These are phyloP conservation scores for Cyprinus carpio DNA, from an alignment of 2,113 vertebrate genomes.

Conservation along the genomic window DNA sequence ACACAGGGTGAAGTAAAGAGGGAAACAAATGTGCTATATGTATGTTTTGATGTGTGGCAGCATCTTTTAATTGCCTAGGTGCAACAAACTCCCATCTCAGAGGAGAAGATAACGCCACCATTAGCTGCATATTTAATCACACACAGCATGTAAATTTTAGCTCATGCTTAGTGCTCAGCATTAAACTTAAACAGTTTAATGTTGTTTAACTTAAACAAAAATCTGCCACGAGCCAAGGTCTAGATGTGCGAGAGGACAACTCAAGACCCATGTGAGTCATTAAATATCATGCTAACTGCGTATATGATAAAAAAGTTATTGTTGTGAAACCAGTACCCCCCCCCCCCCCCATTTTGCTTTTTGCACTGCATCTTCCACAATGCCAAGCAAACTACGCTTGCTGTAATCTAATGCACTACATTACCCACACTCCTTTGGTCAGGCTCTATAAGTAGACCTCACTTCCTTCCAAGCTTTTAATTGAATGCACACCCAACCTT, in stretches of 20 bases:
- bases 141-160: slow-evolving; percentile 22
- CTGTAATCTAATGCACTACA: too few relatives aligned
- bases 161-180: slow-evolving; percentile 48
- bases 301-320: background rate
- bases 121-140: slow-evolving; percentile 31
- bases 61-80: slow-evolving; percentile 31
- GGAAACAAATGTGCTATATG: background rate
- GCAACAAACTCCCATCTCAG: slow-evolving; percentile 41
- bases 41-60: slow-evolving; percentile 13
- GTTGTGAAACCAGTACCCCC: too few relatives aligned
- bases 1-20: background rate
- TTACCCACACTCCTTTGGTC: too few relatives aligned
- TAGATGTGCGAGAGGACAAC: background rate
- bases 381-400: too few relatives aligned
- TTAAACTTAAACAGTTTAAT: slow-evolving; percentile 57
- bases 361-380: too few relatives aligned
- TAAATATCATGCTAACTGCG: background rate
- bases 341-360: too few relatives aligned
- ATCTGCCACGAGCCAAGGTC: background rate
- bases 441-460: too few relatives aligned
- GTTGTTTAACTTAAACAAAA: slow-evolving; percentile 27
- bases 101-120: background rate
- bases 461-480: too few relatives aligned
- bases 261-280: background rate
- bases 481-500: too few relatives aligned